Evolutionary conservation across 2,888 invertebrate genomes (phyloP).

Genomic region (Cheilosia scutellata): DNA sequence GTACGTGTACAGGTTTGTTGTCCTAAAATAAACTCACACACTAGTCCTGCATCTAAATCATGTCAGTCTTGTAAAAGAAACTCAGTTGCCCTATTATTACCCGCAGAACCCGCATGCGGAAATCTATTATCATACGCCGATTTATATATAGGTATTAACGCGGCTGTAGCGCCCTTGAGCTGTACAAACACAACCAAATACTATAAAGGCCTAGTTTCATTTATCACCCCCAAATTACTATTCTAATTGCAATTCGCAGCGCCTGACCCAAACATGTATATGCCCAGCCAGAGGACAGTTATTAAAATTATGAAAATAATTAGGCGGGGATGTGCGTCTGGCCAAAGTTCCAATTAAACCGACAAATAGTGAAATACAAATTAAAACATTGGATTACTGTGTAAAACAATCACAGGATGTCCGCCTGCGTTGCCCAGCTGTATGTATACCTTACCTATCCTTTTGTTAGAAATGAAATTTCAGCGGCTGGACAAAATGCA

Average conservation of each 20-base stretch:
- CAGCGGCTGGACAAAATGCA: constrained; percentile 8
- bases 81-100: too few species aligned
- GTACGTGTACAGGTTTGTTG: too few species aligned
- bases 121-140: too few species aligned
- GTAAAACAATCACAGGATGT: constrained; percentile 28
- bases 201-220: too few species aligned
- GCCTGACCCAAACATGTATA: background rate
- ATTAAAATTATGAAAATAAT: constrained; percentile 48
- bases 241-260: constrained; percentile 4
- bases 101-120: too few species aligned
- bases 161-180: too few species aligned
- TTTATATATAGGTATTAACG: too few species aligned
- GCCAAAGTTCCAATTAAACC: constrained; percentile 4
- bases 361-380: constrained; percentile 22
- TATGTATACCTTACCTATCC: too few species aligned
- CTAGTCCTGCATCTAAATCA: too few species aligned
- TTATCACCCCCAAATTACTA: background rate
- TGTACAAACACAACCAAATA: background rate
- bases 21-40: too few species aligned
- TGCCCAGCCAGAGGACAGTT: constrained; percentile 1
- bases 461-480: constrained; percentile 7
- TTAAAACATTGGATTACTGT: constrained; percentile 28
- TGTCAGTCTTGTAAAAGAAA: too few species aligned
- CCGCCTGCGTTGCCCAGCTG: background rate
- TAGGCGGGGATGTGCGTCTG: background rate